Evolutionary conservation across 1,140 invertebrate genomes (phyloP), one percentile per base, ranked within the genome.

Genomic region (Anastrepha obliqua): DNA sequence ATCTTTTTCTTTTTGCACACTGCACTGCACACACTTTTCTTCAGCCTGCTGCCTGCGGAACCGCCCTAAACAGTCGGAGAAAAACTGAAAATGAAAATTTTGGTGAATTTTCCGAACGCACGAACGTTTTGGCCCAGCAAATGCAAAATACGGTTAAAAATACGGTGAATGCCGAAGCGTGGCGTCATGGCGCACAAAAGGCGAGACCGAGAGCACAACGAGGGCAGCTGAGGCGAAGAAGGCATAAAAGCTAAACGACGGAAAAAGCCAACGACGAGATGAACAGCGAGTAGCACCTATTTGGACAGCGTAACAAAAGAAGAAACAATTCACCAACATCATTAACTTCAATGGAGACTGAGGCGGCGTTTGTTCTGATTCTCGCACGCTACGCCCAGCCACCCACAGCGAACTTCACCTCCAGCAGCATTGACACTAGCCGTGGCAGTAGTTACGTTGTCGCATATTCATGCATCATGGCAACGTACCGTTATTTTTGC

Each of bases 61-160:
- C 92, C 92, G 92, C 92, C 92, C 92, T 92, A 92, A 92, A 92
- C 91, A 92, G 92, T 92, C 90, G 88, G 91, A 91, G 91, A 91
- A 92, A 91, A 92, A 92, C 91, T 92, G 91, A 92, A 91, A 92
- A 91, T 92, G 90, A 91, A 92, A 92, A 91, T 92, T 81, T 92
- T 91, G 88, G 90, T 92, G 91, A 91, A 92, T 92, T 89, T 91
- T 89, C 78, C 64, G 86, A 81, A 85, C 87, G 85, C 67, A 86
- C 78, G 89, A 89, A 87, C 89, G 90, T 87, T 85, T 39, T 64
- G 60, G 20, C 1, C 62, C 15, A 64, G 47, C 81, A 59, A 55
- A 87, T 51, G 78, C 55, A 78, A 47, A 67, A 65, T 67, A 60
- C 85, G 58, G 65, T 88, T 60, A 47, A 47, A 86, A 42, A 59